Evolutionary conservation across 2,888 invertebrate genomes (phyloP), one percentile per base, ranked within the genome.

Genomic region (Noctuana brunneofusca): DNA sequence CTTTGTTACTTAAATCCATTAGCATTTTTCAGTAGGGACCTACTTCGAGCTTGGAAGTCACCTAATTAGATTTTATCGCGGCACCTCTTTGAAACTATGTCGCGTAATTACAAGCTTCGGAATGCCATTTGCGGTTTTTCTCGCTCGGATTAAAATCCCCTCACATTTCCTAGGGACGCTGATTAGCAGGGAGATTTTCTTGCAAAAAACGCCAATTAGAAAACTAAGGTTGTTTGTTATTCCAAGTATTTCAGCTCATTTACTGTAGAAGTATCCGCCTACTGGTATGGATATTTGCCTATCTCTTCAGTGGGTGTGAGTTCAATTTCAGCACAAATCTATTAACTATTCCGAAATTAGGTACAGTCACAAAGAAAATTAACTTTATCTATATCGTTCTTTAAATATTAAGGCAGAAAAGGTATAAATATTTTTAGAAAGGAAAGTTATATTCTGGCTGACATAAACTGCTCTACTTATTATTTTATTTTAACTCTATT

Each of bases 101-200:
- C 60, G 49, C 60, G 60, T 62, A 62, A 62, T 62, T 62, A 62
- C 60, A 62, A 48, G 60, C 54, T 54, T 60, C 52, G 48, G 60
- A 55, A 55, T 62, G 62, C 54, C 49, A 46, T 54, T 49, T 38
- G 62, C 55, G 62, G 62, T 54, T 62, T 60, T 48, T 55, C 62
- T 49, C 55, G 62, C 55, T 62, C 55, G 54, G 55, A 55, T 48
- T 49, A 55, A 62, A 62, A 62, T 55, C 55, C 49, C 49, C 54
- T 38, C 35, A 38, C 46, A 32, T 59, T 60, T 62, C 27, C 12
- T 27, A 38, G 38, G 54, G 35, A 62, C 24, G 48, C 54, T 62
- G 62, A 62, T 55, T 55, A 62, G 62, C 54, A 38, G 38, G 24
- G 8, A 52, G 18, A 30, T 46, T 57, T 53, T 53, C 38, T 59